Percentiles rank a stretch among this genome's conserved stretches.
Evolutionary conservation across 2,888 invertebrate genomes (phyloP).

Genomic region (Dryadula phaetusa): DNA sequence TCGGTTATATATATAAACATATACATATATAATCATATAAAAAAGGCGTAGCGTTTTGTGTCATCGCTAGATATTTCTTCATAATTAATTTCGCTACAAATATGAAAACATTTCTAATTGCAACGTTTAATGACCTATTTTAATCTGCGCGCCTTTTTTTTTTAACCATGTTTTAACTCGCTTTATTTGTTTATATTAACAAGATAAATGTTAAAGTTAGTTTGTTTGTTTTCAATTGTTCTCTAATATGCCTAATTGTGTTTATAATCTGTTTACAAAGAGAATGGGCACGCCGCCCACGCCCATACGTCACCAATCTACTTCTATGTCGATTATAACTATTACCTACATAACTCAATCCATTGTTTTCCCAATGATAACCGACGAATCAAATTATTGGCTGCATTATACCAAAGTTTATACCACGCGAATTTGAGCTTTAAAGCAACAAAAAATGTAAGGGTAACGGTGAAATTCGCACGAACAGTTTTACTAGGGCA

Average conservation of each 20-base stretch:
- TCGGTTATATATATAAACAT: slow-evolving; percentile 1
- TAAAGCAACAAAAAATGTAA: slow-evolving; percentile 45
- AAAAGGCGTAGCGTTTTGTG: background rate
- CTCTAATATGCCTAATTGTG: background rate
- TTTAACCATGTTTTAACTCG: background rate
- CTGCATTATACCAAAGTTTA: slow-evolving; percentile 51
- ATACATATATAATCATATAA: too few species aligned
- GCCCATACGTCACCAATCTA: slow-evolving; percentile 57
- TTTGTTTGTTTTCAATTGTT: background rate
- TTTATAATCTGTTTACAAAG: background rate
- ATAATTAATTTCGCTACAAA: slow-evolving; percentile 26
- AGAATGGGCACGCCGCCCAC: slow-evolving; percentile 53
- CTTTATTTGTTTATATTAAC: background rate
- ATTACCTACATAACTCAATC: slow-evolving; percentile 61
- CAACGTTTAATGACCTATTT: slow-evolving; percentile 32
- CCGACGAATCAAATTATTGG: slow-evolving; percentile 80
- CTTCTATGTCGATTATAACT: slow-evolving; percentile 55
- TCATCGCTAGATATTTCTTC: slow-evolving; percentile 23
- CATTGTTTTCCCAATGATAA: slow-evolving; percentile 81
- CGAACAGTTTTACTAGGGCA: slow-evolving; percentile 62
- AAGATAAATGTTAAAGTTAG: background rate
- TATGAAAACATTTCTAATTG: slow-evolving; percentile 22
- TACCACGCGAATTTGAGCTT: slow-evolving; percentile 52
- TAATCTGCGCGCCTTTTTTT: slow-evolving; percentile 28
- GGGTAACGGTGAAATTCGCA: slow-evolving; percentile 54